Percentiles rank a stretch among this genome's conserved stretches.
phyloP scores from a whole-genome alignment of 2,888 invertebrate genomes.

The Drosophila subquinaria region DNA sequence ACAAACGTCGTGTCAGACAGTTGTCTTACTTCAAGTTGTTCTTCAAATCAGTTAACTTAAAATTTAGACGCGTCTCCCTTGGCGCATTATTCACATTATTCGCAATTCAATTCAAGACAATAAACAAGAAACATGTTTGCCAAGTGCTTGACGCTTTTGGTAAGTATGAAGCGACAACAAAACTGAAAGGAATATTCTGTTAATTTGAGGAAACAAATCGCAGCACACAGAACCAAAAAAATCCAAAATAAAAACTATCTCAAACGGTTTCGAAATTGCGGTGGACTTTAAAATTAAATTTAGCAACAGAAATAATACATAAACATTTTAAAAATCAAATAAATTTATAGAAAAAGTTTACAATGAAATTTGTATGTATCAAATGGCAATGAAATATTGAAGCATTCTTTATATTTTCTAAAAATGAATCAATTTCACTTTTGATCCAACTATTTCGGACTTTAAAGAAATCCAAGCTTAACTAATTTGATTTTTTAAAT shows the following conservation, averaged over 20 bases:
- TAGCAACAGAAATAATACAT: too few species aligned
- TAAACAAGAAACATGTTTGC: conserved; percentile 37
- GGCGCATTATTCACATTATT: conserved; percentile 17
- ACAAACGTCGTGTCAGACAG: conserved; percentile 65
- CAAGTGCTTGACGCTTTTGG: conserved; percentile 47
- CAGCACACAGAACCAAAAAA: background rate
- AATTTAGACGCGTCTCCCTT: background rate
- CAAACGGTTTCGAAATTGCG: background rate
- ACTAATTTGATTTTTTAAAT: too few species aligned
- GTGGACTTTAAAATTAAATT: background rate
- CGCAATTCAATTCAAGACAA: conserved; percentile 18
- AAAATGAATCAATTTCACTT: too few species aligned
- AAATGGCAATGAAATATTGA: too few species aligned
- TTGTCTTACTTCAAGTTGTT: conserved; percentile 49
- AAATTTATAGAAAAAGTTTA: too few species aligned
- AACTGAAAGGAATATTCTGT: conserved; percentile 4
- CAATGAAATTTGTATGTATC: too few species aligned
- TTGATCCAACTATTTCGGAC: too few species aligned
- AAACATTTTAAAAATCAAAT: too few species aligned
- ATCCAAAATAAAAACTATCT: background rate
- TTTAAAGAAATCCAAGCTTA: too few species aligned
- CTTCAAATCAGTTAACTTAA: background rate
- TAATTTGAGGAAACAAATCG: conserved; percentile 7
- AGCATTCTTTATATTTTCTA: too few species aligned
- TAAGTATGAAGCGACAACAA: conserved; percentile 26